A percentile compares a stretch with the other conserved stretches of the same genome.
Conservation (phyloP, 2,888 invertebrate genomes). For the Trachelus iudaicus region DNA sequence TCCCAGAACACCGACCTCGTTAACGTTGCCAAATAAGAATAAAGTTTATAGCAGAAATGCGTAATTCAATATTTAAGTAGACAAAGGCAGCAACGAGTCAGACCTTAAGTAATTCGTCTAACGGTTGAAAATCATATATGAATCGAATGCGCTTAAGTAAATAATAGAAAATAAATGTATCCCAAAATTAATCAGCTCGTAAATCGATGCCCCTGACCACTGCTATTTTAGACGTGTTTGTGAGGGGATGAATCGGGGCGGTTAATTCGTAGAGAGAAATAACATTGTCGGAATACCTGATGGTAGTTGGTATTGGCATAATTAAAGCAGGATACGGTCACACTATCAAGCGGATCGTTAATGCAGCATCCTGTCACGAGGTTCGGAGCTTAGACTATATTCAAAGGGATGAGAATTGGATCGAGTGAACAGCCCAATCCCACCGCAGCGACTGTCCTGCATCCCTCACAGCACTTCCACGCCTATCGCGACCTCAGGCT, state of each 20-base stretch:
- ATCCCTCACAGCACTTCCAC: background rate
- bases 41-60: background rate
- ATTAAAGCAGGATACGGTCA: conserved; percentile 22
- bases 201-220: background rate
- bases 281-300: conserved; percentile 26
- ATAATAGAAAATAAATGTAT: background rate
- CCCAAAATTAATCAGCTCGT: background rate
- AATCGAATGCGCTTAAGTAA: background rate
- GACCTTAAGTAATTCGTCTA: background rate
- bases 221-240: conserved; percentile 22
- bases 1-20: background rate
- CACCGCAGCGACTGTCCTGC: background rate
- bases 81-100: background rate
- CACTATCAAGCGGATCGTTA: background rate
- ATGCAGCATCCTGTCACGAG: background rate
- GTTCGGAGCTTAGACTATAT: background rate
- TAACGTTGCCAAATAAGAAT: background rate
- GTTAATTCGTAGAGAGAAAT: conserved; percentile 26
- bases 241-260: conserved; percentile 8
- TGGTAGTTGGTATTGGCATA: conserved; percentile 21
- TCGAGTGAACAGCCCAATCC: background rate
- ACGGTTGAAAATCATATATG: background rate
- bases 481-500: background rate
- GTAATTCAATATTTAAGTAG: background rate
- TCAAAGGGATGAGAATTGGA: background rate